Conservation (phyloP, 2,797 vertebrate genomes). For the Sebastes melanostomus region DNA sequence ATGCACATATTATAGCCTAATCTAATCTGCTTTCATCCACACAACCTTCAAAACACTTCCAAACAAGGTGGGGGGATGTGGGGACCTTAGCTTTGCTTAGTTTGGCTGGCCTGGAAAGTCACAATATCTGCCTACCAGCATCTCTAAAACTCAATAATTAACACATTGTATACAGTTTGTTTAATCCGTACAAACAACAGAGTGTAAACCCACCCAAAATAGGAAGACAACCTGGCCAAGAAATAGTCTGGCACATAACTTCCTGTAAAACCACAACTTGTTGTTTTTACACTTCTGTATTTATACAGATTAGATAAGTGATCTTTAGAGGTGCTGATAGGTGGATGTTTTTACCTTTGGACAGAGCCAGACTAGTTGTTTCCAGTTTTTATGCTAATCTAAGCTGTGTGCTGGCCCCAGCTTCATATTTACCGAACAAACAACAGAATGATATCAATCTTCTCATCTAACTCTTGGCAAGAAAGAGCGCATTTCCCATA, state of each 20-base stretch:
- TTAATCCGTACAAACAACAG: not conserved
- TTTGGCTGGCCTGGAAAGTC: not conserved
- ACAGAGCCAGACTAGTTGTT: not conserved
- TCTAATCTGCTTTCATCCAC: too few relatives aligned
- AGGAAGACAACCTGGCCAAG: not conserved
- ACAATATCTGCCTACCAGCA: not conserved
- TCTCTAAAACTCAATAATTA: not conserved
- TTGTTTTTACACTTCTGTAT: not conserved
- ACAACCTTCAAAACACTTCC: fast-evolving
- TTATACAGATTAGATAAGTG: not conserved
- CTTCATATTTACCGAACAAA: not conserved
- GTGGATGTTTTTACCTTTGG: not conserved
- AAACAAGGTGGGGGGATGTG: too few relatives aligned
- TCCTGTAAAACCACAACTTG: not conserved
- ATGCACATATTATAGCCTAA: too few relatives aligned
- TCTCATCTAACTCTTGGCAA: not conserved
- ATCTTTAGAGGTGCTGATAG: not conserved
- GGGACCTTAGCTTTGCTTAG: not conserved
- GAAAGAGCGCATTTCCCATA: not conserved
- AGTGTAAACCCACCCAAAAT: too few relatives aligned
- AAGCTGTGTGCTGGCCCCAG: not conserved
- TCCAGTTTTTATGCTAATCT: not conserved
- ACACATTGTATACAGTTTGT: not conserved
- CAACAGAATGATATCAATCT: not conserved
- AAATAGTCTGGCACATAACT: not conserved